Base-by-base conservation (phyloP, 1,140 invertebrate species). In the Drosophila pruinosa region DNA sequence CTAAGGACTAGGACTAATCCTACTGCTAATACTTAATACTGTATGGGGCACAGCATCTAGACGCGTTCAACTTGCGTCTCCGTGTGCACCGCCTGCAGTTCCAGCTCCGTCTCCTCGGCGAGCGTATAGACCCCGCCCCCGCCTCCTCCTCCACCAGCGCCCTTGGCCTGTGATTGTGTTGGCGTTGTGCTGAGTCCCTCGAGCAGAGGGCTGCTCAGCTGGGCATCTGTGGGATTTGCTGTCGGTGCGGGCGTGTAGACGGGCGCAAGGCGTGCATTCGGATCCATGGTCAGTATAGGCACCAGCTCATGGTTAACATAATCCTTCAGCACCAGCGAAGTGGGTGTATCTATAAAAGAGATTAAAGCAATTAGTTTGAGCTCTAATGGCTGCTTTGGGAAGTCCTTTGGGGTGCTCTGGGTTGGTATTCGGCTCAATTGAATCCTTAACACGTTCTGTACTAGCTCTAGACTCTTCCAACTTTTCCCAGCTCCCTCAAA, bases 61-160 rank as follows among this genome's bases (percentile, higher is more conserved):
- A 89, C 75, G 31, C 75, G 78, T 34, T 90, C 82, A 45, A 76
- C 69, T 26, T 78, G 61, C 24, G 65, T 73, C 10, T 93, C 93
- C 21, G 69, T 65, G 70, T 94, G 93, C 50, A 81, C 72, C 43
- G 85, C 82, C 71, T 85, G 81, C 50, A 88, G 64, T 69, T 94
- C 94, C 48, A 93, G 91, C 85, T 95, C 94, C 53, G 94, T 94
- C 67, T 94, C 94, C 80, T 94, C 94, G 26, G 93, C 92, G 43
- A 94, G 90, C n/a, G 94, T 94, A 64, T 94, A 94, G 7, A 94
- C 94, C 0, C 93, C 93, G 3, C 92, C 92, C 45, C 92, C 90
- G 10, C 19, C n/a, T n/a, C n/a, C n/a, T n/a, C n/a, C n/a, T n/a
- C n/a, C n/a, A n/a, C n/a, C n/a, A n/a, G n/a, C 92, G 91, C 19